phyloP scores from a whole-genome alignment of 2,797 vertebrate species.

The Pipistrellus pygmaeus region DNA sequence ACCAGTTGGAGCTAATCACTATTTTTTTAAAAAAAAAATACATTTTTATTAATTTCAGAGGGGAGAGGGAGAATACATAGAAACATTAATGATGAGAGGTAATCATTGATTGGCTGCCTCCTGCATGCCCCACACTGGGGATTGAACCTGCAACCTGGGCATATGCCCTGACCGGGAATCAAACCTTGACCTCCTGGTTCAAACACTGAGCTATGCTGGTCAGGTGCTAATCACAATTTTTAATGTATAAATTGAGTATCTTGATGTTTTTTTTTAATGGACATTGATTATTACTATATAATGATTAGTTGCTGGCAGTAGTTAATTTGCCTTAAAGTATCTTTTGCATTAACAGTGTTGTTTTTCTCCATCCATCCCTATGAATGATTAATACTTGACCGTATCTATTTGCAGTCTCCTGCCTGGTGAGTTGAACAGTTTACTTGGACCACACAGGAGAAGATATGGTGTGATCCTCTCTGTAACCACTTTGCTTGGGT shows the following conservation, averaged over 20 bases:
- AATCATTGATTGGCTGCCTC: no score
- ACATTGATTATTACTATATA: neutral
- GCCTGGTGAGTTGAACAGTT: conserved; percentile 2
- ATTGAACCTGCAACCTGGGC: no score
- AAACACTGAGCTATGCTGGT: no score
- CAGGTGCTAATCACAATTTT: conserved; percentile 47
- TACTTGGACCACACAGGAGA: conserved; percentile 2
- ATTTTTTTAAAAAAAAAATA: neutral
- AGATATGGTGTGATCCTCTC: neutral
- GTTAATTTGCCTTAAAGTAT: conserved; percentile 52
- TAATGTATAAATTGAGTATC: conserved; percentile 48
- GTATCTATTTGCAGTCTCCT: neutral
- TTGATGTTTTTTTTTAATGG: neutral
- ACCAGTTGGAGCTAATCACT: conserved; percentile 47
- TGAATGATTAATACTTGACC: neutral
- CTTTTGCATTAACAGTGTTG: neutral
- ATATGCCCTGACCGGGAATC: no score
- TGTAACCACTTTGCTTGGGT: neutral
- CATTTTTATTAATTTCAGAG: no score
- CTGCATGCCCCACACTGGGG: no score
- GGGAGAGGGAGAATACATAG: no score
- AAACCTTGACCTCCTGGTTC: no score
- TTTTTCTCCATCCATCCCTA: neutral
- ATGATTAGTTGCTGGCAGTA: conserved; percentile 34
- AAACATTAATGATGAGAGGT: no score